These are phyloP conservation scores for Melanotaenia nigrans DNA, from an alignment of 2,797 vertebrate genomes.

Conservation along the genomic window DNA sequence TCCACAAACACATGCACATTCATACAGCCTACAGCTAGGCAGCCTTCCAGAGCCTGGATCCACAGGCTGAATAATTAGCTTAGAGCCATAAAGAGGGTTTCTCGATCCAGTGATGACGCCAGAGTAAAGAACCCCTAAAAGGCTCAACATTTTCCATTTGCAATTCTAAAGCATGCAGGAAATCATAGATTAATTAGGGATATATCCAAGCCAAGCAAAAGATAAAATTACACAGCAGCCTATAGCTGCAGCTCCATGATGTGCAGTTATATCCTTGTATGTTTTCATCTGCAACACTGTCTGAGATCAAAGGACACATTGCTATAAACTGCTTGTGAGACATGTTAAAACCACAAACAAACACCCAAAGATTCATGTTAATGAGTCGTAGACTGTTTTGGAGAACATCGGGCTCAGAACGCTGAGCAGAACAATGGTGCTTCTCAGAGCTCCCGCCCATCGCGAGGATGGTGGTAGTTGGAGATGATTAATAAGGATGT, in stretches of 20 bases:
- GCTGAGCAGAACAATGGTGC: not conserved
- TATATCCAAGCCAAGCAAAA: constrained; percentile 44
- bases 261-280: constrained; percentile 12
- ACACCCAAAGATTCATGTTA: constrained; percentile 49
- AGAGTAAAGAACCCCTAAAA: constrained; percentile 68
- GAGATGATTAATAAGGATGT: constrained; percentile 32
- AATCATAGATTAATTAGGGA: constrained; percentile 72
- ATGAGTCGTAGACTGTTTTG: constrained; percentile 33
- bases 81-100: constrained; percentile 59
- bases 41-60: constrained; percentile 66
- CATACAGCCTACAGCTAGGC: constrained; percentile 45
- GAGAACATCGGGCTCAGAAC: not conserved
- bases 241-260: constrained; percentile 11
- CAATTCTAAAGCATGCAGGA: constrained; percentile 71
- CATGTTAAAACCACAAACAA: constrained; percentile 53
- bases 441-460: not conserved
- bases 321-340: constrained; percentile 16
- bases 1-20: constrained; percentile 26
- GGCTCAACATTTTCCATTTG: constrained; percentile 66
- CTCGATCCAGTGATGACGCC: constrained; percentile 58
- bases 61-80: constrained; percentile 73
- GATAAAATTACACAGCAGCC: constrained; percentile 55
- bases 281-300: constrained; percentile 29
- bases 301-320: constrained; percentile 52
- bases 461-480: not conserved